A percentile compares a stretch with the other conserved stretches of the same genome.
Evolutionary conservation across 2,888 invertebrate genomes (phyloP).

Genomic region (Globia sparganii): DNA sequence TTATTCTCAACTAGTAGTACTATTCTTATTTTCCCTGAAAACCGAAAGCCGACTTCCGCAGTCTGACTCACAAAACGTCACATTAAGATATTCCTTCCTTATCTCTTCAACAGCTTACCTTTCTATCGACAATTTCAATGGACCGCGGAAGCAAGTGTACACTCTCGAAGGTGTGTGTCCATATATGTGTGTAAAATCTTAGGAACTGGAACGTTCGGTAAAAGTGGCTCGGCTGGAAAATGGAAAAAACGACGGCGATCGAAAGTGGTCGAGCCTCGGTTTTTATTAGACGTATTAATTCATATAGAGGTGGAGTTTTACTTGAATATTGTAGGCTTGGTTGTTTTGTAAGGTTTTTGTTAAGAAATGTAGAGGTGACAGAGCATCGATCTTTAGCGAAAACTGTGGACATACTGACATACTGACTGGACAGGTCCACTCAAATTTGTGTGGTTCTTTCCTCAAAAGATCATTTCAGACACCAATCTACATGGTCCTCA

Average conservation of each 20-base stretch:
- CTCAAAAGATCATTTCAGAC: too few relatives aligned
- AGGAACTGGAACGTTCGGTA: constrained; percentile 61
- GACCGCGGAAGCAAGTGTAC: constrained; percentile 41
- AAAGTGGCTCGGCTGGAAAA: constrained; percentile 71
- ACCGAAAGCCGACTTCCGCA: not conserved
- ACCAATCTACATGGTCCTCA: too few relatives aligned
- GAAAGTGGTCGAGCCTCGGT: constrained; percentile 68
- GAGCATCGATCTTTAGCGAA: constrained; percentile 5
- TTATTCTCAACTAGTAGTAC: too few relatives aligned
- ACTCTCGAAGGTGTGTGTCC: constrained; percentile 51
- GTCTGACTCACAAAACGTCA: not conserved
- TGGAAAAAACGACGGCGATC: constrained; percentile 63
- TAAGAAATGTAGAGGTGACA: not conserved
- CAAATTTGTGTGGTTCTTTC: too few relatives aligned
- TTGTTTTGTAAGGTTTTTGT: constrained; percentile 10
- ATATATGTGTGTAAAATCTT: constrained; percentile 65
- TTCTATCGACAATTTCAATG: constrained; percentile 32
- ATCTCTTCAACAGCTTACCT: constrained; percentile 26
- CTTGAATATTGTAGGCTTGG: constrained; percentile 19
- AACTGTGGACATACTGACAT: not conserved
- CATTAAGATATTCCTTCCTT: constrained; percentile 32
- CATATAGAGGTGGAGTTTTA: constrained; percentile 21
- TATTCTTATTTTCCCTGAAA: not conserved
- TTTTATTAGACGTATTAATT: constrained; percentile 52
- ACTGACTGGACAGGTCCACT: too few relatives aligned